Evolutionary conservation across 2,888 invertebrate genomes (phyloP).

Genomic region (Syritta pipiens): DNA sequence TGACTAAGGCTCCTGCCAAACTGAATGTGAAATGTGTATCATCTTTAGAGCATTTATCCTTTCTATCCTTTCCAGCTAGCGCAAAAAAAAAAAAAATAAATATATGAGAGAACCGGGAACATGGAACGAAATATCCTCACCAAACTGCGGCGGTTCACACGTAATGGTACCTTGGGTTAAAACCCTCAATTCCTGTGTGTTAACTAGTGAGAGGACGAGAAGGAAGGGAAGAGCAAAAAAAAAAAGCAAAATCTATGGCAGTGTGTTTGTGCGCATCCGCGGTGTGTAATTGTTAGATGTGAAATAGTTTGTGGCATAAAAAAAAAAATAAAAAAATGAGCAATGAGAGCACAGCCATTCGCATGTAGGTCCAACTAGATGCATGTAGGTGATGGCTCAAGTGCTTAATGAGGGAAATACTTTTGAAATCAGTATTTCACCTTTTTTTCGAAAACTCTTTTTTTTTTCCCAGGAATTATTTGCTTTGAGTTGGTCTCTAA

Average conservation of each 20-base stretch:
- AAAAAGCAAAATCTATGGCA: neutral
- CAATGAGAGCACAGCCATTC: constrained; percentile 45
- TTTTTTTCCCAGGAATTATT: constrained; percentile 37
- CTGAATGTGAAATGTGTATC: constrained; percentile 44
- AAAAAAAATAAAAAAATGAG: constrained; percentile 52
- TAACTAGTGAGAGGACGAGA: constrained; percentile 17
- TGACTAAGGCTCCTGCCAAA: constrained; percentile 49
- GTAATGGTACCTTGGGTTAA: constrained; percentile 49
- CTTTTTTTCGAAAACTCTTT: constrained; percentile 14
- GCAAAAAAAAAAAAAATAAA: constrained; percentile 7
- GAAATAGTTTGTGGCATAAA: constrained; percentile 37
- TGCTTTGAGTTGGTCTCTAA: constrained; percentile 54
- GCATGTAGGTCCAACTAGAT: constrained; percentile 15
- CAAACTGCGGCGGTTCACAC: constrained; percentile 35
- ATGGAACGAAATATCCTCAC: constrained; percentile 8
- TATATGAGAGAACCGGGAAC: neutral
- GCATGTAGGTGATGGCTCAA: constrained; percentile 59
- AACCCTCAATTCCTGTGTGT: constrained; percentile 51
- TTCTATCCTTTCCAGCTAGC: neutral
- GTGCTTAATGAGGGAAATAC: constrained; percentile 68
- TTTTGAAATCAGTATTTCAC: constrained; percentile 60
- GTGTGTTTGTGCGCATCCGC: constrained; percentile 47
- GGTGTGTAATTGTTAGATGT: constrained; percentile 57
- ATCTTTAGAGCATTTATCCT: constrained; percentile 46
- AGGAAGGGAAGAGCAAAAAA: neutral